Conservation (phyloP, 2,888 invertebrate genomes). For the Philereme vetulata region DNA sequence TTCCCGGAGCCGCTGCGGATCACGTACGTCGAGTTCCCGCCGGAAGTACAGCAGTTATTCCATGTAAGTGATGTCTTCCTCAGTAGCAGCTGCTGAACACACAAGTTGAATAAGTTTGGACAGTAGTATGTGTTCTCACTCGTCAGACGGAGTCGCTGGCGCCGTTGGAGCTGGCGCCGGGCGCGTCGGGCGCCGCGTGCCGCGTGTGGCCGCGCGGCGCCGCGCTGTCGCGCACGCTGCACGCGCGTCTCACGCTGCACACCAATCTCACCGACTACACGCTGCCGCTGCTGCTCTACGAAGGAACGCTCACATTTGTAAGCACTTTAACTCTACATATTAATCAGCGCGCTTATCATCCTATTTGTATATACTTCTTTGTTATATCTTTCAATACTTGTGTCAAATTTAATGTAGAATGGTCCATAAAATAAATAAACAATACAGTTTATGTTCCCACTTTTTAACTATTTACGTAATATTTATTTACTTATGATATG, state of each 20-base stretch:
- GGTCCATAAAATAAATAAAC: too few relatives aligned
- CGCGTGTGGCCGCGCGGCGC: conserved; percentile 34
- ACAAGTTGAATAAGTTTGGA: too few relatives aligned
- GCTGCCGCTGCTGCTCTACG: conserved; percentile 75
- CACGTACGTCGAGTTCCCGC: conserved; percentile 45
- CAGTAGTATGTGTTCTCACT: too few relatives aligned
- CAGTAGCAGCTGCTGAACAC: too few relatives aligned
- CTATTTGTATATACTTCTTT: too few relatives aligned
- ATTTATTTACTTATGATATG: too few relatives aligned
- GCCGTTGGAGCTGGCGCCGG: conserved; percentile 45
- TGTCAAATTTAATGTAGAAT: too few relatives aligned
- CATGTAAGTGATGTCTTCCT: conserved; percentile 47
- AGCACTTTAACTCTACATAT: not conserved
- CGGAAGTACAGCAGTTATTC: conserved; percentile 49
- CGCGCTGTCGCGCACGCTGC: conserved; percentile 28
- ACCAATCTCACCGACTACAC: conserved; percentile 78
- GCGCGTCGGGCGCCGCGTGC: conserved; percentile 35
- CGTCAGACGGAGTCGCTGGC: conserved; percentile 44
- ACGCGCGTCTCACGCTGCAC: conserved; percentile 58
- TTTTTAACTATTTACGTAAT: too few relatives aligned
- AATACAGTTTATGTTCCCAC: too few relatives aligned
- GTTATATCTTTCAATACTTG: too few relatives aligned
- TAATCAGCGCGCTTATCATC: too few relatives aligned
- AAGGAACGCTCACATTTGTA: conserved; percentile 56
- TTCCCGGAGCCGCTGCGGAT: conserved; percentile 57